These are phyloP conservation scores for Gallinago solitaria DNA, from an alignment of 2,797 vertebrate genomes.

Conservation along the genomic window DNA sequence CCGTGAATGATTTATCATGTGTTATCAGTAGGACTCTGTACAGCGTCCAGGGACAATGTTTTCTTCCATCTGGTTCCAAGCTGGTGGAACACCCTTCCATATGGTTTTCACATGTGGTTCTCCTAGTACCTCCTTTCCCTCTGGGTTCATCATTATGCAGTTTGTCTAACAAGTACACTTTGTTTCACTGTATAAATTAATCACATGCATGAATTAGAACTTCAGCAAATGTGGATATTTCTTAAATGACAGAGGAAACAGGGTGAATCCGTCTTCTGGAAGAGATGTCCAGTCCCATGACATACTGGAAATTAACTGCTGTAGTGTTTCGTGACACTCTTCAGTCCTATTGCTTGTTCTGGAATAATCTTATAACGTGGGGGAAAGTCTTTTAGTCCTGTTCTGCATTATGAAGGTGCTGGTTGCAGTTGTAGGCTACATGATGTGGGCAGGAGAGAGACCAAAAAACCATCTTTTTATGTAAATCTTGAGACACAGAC, in stretches of 20 bases:
- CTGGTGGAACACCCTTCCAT: slow-evolving; percentile 64
- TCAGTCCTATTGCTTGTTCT: background rate
- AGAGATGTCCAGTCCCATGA: background rate
- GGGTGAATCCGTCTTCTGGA: background rate
- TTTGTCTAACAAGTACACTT: slow-evolving; percentile 15
- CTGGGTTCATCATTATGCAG: background rate
- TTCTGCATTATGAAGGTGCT: background rate
- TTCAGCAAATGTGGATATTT: background rate
- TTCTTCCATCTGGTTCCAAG: slow-evolving; percentile 69
- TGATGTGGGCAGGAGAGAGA: background rate
- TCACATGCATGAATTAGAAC: slow-evolving; percentile 14
- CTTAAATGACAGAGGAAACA: background rate
- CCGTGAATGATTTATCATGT: slow-evolving; percentile 69
- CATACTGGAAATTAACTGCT: background rate
- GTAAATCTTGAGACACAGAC: background rate
- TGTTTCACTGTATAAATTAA: slow-evolving; percentile 51
- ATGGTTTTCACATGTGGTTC: slow-evolving; percentile 57
- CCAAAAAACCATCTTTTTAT: background rate
- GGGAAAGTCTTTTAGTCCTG: background rate
- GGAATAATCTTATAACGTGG: background rate
- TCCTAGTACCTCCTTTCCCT: slow-evolving; percentile 6
- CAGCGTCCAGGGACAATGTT: slow-evolving; percentile 68
- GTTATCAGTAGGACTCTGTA: slow-evolving; percentile 71
- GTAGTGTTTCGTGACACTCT: background rate
- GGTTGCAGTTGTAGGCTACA: background rate